Evolutionary conservation across 2,888 invertebrate species (phyloP).

Genomic region (Leucophenga maculata): DNA sequence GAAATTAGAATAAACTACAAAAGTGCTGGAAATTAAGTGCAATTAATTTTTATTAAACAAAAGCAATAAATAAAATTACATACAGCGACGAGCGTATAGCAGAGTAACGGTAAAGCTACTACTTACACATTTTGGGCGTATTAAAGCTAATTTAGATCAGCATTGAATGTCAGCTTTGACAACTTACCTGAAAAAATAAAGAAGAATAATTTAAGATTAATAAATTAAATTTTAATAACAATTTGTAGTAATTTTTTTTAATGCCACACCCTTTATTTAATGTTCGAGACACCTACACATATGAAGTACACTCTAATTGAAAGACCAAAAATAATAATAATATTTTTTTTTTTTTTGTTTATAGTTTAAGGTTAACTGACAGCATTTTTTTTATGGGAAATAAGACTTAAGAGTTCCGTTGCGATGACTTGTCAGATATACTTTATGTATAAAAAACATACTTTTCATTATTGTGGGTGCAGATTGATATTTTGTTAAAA

Average conservation of each 20-base stretch:
- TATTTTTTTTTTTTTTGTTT: constrained; percentile 24
- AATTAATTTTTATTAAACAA: constrained; percentile 60
- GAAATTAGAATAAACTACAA: constrained; percentile 9
- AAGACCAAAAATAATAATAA: constrained; percentile 28
- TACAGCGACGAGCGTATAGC: constrained; percentile 46
- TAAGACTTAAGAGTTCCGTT: neutral
- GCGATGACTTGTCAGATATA: neutral
- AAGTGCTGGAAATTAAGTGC: constrained; percentile 34
- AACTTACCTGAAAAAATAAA: constrained; percentile 50
- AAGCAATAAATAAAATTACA: constrained; percentile 60
- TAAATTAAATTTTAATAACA: too few relatives aligned
- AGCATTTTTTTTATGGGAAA: neutral
- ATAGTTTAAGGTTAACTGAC: constrained; percentile 32
- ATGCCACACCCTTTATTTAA: neutral
- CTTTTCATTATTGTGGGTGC: neutral
- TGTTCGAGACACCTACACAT: constrained; percentile 12
- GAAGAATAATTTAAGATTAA: neutral
- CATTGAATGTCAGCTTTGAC: neutral
- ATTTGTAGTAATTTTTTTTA: too few relatives aligned
- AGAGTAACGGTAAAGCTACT: neutral
- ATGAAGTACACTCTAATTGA: constrained; percentile 25
- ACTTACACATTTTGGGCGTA: constrained; percentile 17
- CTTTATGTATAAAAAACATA: neutral
- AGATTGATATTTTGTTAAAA: neutral
- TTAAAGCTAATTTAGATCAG: neutral